A percentile compares a stretch with the other conserved stretches of the same genome.
These are phyloP conservation scores for Rhinatrema bivittatum DNA, from an alignment of 2,797 vertebrate genomes.

Conservation along the genomic window DNA sequence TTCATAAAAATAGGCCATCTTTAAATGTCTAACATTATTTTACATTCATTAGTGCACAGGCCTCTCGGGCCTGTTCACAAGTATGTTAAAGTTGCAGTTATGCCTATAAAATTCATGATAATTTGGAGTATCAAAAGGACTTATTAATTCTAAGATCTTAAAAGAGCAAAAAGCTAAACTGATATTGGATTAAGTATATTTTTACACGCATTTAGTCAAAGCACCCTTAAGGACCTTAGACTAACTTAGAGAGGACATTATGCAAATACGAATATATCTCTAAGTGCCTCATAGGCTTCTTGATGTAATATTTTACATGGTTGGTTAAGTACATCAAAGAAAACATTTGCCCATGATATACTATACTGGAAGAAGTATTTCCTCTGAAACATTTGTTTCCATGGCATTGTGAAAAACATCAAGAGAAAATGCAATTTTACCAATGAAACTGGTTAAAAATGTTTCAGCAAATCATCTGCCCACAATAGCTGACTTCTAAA, in stretches of 20 bases:
- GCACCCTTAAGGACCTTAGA: slow-evolving; percentile 91
- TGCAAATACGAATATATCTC: slow-evolving; percentile 85
- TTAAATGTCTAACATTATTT: slow-evolving; percentile 99
- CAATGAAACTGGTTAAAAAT: slow-evolving; percentile 37
- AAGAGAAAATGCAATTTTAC: slow-evolving; percentile 27
- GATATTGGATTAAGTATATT: slow-evolving; percentile 99
- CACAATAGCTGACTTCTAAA: slow-evolving; percentile 7
- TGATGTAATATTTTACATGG: slow-evolving; percentile 76
- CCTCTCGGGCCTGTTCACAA: slow-evolving; percentile 95
- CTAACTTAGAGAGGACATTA: slow-evolving; percentile 97
- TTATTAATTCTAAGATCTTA: slow-evolving; percentile 99
- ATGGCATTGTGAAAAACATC: slow-evolving; percentile 31
- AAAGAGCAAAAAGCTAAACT: slow-evolving; percentile 87
- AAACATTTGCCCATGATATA: slow-evolving; percentile 69
- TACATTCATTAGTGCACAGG: slow-evolving; percentile 99
- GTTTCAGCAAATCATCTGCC: slow-evolving; percentile 29
- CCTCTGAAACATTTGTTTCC: slow-evolving; percentile 61
- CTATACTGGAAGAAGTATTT: slow-evolving; percentile 58
- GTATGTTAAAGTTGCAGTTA: slow-evolving; percentile 99
- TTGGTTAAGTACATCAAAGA: slow-evolving; percentile 75
- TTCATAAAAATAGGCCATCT: slow-evolving; percentile 99
- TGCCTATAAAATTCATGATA: slow-evolving; percentile 95
- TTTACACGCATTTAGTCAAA: slow-evolving; percentile 94
- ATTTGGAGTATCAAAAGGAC: slow-evolving; percentile 90
- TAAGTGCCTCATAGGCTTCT: slow-evolving; percentile 70